Conservation (phyloP, 2,113 vertebrate species). For the Echinops telfairi region DNA sequence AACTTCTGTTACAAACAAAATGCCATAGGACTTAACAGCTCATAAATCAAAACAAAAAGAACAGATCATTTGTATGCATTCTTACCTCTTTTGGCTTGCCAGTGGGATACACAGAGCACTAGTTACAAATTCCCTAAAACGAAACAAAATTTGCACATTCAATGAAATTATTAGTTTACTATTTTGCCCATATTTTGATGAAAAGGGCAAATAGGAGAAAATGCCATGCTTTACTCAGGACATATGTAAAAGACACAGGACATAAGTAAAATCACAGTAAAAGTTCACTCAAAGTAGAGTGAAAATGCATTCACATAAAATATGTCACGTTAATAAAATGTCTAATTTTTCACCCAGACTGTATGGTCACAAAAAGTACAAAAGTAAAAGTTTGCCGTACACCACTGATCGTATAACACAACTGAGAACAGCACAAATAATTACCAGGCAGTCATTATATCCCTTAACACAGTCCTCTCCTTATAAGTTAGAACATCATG, state of each 20-base stretch:
- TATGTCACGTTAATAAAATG: neutral
- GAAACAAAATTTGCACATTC: neutral
- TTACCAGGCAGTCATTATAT: no score
- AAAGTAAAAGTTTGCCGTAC: neutral
- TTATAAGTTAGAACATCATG: neutral
- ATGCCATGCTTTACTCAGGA: neutral
- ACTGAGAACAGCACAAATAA: neutral
- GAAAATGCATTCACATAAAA: neutral
- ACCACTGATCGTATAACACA: neutral
- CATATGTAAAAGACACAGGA: neutral
- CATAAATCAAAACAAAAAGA: neutral
- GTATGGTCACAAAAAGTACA: neutral
- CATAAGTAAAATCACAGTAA: neutral
- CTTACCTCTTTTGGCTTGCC: conserved; percentile 98
- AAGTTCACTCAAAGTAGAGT: no score
- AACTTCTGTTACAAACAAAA: conserved; percentile 91
- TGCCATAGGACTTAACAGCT: neutral
- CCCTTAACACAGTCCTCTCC: neutral
- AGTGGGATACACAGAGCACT: conserved; percentile 95
- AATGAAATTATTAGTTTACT: no score
- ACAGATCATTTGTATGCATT: neutral
- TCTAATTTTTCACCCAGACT: neutral
- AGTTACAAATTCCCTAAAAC: conserved; percentile 93
- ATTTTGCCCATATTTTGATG: neutral
- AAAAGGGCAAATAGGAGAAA: neutral